phyloP scores from a whole-genome alignment of 1,140 invertebrate genomes.

The Pseudomyrmex concolor region DNA sequence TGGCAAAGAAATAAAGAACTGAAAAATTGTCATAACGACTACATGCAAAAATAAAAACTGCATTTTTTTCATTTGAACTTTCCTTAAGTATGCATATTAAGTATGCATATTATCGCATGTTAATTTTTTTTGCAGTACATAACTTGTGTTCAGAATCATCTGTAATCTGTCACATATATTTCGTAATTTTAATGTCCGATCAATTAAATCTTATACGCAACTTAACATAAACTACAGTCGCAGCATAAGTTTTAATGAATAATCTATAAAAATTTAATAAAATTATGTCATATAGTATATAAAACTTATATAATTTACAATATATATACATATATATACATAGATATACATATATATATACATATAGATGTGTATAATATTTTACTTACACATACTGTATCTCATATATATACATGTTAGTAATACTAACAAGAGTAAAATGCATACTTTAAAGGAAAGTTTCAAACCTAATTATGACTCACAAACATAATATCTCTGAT shows the following conservation, averaged over 20 bases:
- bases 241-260: conserved; percentile 11
- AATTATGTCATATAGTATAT: too few species aligned
- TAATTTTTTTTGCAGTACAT: conserved; percentile 28
- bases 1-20: conserved; percentile 63
- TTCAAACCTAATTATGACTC: conserved; percentile 61
- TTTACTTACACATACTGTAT: conserved; percentile 33
- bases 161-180: conserved; percentile 8
- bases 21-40: conserved; percentile 52
- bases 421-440: conserved; percentile 67
- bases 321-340: neutral
- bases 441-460: conserved; percentile 45
- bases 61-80: conserved; percentile 46
- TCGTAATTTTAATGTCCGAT: conserved; percentile 40
- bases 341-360: neutral
- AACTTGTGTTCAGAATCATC: conserved; percentile 18
- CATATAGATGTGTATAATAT: conserved; percentile 5
- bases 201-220: neutral
- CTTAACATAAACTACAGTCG: conserved; percentile 23
- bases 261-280: neutral
- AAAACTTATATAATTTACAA: neutral
- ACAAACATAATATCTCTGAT: conserved; percentile 61
- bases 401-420: conserved; percentile 47
- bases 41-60: conserved; percentile 46
- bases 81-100: conserved; percentile 7
- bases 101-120: conserved; percentile 33